Evolutionary conservation across 2,797 vertebrate species (phyloP).

Genomic region (Pterois miles): DNA sequence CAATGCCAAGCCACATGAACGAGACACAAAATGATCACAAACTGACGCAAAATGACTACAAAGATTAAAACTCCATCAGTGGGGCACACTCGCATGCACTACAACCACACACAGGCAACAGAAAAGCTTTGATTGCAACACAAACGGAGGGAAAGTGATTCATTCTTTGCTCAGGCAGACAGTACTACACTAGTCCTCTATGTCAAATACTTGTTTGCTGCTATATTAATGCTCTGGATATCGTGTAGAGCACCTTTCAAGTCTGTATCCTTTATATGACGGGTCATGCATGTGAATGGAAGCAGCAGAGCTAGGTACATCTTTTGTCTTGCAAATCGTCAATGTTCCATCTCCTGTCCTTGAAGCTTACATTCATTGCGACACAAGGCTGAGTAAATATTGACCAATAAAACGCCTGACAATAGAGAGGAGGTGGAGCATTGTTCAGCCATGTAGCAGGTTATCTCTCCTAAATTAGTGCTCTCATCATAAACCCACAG

Average conservation of each 20-base stretch:
- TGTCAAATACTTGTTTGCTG: neutral
- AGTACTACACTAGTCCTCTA: no score
- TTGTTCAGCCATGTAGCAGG: neutral
- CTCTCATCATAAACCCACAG: neutral
- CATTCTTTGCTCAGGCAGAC: no score
- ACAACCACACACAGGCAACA: no score
- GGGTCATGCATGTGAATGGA: neutral
- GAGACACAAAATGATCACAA: neutral
- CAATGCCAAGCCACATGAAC: no score
- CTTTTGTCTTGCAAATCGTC: neutral
- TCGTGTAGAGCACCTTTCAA: neutral
- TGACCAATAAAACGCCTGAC: neutral
- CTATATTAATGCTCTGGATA: neutral
- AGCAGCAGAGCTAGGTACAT: neutral
- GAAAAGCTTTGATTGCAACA: no score
- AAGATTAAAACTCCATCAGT: neutral
- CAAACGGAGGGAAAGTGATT: no score
- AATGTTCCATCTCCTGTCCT: neutral
- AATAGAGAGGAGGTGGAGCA: neutral
- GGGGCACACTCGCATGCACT: no score
- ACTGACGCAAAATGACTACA: neutral
- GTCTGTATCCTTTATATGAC: no score
- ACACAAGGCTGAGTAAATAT: constrained; percentile 1
- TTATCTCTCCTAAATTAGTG: neutral
- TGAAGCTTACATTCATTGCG: neutral